phyloP scores from a whole-genome alignment of 1,140 invertebrate species.

The Hyles euphorbiae region DNA sequence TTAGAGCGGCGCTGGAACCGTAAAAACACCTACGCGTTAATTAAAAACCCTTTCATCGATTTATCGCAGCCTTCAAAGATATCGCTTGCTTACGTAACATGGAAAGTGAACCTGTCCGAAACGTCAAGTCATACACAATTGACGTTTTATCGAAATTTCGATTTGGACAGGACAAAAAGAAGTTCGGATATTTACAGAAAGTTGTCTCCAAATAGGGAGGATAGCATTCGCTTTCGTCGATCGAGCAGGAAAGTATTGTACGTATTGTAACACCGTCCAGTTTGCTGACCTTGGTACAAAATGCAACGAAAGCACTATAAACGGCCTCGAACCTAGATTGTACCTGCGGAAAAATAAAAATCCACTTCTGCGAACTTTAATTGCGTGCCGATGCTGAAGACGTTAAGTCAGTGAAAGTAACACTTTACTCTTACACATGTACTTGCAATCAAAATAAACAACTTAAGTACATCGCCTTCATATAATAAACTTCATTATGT shows the following conservation, averaged over 20 bases:
- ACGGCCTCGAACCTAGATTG: no score
- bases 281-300: conserved; percentile 55
- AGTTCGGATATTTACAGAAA: conserved; percentile 55
- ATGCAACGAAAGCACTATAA: conserved; percentile 17
- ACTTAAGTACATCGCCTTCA: neutral
- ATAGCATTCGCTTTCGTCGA: conserved; percentile 55
- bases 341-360: no score
- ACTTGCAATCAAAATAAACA: conserved; percentile 5
- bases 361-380: no score
- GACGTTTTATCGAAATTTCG: conserved; percentile 52
- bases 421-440: conserved; percentile 1
- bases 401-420: no score
- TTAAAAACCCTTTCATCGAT: conserved; percentile 53
- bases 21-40: conserved; percentile 43
- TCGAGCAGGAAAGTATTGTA: conserved; percentile 48
- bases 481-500: conserved; percentile 1
- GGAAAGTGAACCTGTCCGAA: conserved; percentile 53
- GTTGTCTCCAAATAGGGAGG: conserved; percentile 53
- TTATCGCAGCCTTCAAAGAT: conserved; percentile 42
- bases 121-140: conserved; percentile 34
- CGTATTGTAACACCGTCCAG: conserved; percentile 44
- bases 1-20: conserved; percentile 2
- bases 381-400: no score
- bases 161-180: conserved; percentile 65
- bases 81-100: conserved; percentile 49